Conservation (phyloP, 2,113 vertebrate species). For the Bagarius yarrelli region DNA sequence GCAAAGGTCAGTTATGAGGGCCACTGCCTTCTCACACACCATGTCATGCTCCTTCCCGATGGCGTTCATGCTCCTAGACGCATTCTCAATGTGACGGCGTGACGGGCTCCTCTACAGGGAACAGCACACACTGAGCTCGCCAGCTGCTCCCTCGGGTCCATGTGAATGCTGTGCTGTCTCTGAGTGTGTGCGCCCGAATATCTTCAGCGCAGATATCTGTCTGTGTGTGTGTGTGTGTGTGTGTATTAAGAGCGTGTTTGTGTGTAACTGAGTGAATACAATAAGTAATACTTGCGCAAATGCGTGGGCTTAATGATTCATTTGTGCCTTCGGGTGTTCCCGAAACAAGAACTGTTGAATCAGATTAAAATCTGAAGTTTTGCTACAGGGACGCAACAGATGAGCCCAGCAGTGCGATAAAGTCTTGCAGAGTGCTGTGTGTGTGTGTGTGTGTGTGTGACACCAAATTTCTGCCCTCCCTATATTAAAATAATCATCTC, state of each 20-base stretch:
- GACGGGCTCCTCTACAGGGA: constrained; percentile 65
- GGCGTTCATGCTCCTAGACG: constrained; percentile 75
- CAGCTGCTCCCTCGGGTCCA: constrained; percentile 47
- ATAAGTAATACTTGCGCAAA: constrained; percentile 36
- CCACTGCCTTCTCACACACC: constrained; percentile 76
- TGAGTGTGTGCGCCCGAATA: constrained; percentile 23
- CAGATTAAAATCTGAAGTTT: constrained; percentile 56
- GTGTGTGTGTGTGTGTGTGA: neutral
- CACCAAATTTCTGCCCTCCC: neutral
- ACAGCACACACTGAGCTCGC: constrained; percentile 42
- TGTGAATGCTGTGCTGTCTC: constrained; percentile 33
- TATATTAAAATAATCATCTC: constrained; percentile 26
- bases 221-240: constrained; percentile 25
- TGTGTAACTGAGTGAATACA: constrained; percentile 26
- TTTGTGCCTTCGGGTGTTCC: constrained; percentile 60
- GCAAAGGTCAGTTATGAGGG: constrained; percentile 77
- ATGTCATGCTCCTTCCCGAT: constrained; percentile 74
- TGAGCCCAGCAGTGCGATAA: constrained; percentile 35
- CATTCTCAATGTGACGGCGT: constrained; percentile 65
- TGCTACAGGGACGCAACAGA: constrained; percentile 46
- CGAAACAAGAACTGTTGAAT: constrained; percentile 61
- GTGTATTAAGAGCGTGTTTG: neutral
- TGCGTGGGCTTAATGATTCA: constrained; percentile 61
- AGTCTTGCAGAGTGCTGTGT: constrained; percentile 6
- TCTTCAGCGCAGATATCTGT: constrained; percentile 24